A percentile compares a stretch with the other conserved stretches of the same genome.
These are phyloP conservation scores for Zele albiditarsus DNA, from an alignment of 2,888 invertebrate species.

Conservation along the genomic window DNA sequence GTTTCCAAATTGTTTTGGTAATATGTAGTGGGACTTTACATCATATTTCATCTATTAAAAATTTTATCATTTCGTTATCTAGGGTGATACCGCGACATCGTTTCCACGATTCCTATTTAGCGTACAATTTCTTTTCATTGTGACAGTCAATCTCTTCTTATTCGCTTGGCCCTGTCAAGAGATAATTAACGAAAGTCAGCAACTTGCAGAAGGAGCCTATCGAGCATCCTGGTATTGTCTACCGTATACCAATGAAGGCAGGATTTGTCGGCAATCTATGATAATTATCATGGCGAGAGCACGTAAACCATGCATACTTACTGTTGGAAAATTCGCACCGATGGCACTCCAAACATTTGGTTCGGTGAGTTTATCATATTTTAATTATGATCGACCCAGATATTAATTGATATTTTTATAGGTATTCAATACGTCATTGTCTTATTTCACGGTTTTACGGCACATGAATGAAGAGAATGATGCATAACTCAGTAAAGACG, in stretches of 20 bases:
- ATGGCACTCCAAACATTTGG: slow-evolving; percentile 59
- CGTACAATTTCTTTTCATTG: not conserved
- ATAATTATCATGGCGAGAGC: slow-evolving; percentile 55
- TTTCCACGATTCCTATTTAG: not conserved
- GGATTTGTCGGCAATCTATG: slow-evolving; percentile 48
- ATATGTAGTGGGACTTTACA: too few species aligned
- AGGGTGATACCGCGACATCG: not conserved
- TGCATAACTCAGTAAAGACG: too few species aligned
- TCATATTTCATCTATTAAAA: not conserved
- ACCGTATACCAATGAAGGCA: slow-evolving; percentile 44
- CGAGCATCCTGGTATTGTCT: slow-evolving; percentile 56
- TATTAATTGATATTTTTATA: too few species aligned
- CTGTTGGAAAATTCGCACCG: slow-evolving; percentile 57
- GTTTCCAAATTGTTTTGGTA: slow-evolving; percentile 51
- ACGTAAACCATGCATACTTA: slow-evolving; percentile 54
- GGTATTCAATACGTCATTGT: slow-evolving; percentile 17
- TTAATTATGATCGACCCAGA: slow-evolving; percentile 35
- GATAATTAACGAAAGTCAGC: slow-evolving; percentile 55
- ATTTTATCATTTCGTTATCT: not conserved
- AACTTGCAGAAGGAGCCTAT: slow-evolving; percentile 55
- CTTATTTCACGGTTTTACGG: not conserved
- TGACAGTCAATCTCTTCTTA: not conserved
- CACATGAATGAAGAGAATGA: not conserved
- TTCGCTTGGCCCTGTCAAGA: slow-evolving; percentile 53
- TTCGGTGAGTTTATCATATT: slow-evolving; percentile 52